Evolutionary conservation across 2,797 vertebrate genomes (phyloP), one percentile per base, ranked within the genome.

Genomic region (Chaetodon trifasciatus): DNA sequence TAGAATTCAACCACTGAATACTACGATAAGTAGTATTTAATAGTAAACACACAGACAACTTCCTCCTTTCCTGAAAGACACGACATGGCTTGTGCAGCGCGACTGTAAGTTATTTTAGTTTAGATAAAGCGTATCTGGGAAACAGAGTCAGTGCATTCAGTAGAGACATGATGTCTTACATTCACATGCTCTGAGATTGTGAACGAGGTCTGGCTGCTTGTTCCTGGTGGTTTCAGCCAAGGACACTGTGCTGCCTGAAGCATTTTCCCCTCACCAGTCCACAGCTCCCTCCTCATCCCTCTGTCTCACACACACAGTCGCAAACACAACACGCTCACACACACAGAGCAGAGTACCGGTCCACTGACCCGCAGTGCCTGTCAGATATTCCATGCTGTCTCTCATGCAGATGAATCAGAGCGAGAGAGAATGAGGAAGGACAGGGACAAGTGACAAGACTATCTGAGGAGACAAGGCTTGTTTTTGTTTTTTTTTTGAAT

Each of bases 341-440:
- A 76, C 52, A 55, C 78, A 55, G 46, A 74, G 81, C 35, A 46
- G 52, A 70, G 74, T 1, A 57, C 35, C 39, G 15, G 53, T 80
- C 81, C 86, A 74, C 70, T 88, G 84, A 89, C 85, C 83, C 47
- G 35, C 76, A 74, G 85, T 78, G 42, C 71, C 77, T 82, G 81
- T 82, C 81, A 74, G 65, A 86, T 81, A 60, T 79, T 55, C 76
- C 85, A 70, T 17, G 40, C 85, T 88, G 88, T 79, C 81, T 82
- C 76, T 85, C 82, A 79, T 75, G 65, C 60, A 60, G 86, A 88
- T 89, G 86, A 90, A 89, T 86, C 82, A 74, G 79, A 87, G 86
- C 56, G 57, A 82, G 60, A 77, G 76, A 78, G 60, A 28, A 88
- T 63, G 53, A 52, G 55, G 75, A 84, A 81, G 81, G 89, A 89